Evolutionary conservation across 2,113 vertebrate species (phyloP).

Genomic region (Equus quagga): DNA sequence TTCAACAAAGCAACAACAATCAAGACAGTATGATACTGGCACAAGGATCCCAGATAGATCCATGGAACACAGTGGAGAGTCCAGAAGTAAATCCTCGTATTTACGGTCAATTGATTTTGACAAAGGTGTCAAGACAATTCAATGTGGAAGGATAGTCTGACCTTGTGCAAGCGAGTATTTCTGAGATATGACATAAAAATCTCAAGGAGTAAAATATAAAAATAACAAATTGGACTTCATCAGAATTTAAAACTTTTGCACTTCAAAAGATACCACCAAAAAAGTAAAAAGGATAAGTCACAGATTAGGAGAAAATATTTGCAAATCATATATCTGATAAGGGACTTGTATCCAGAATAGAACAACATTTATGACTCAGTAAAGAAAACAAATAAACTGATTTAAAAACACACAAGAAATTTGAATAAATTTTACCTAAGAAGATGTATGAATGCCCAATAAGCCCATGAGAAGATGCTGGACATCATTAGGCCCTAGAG

Average conservation of each 20-base stretch:
- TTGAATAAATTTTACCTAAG: background rate
- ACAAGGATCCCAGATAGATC: background rate
- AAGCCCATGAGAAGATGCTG: background rate
- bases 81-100: background rate
- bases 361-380: background rate
- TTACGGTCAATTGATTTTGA: background rate
- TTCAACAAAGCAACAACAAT: background rate
- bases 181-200: background rate
- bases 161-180: background rate
- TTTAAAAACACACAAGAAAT: background rate
- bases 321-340: background rate
- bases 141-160: background rate
- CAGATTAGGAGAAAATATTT: conserved; percentile 1
- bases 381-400: background rate
- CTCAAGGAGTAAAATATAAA: background rate
- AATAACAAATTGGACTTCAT: background rate
- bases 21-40: background rate
- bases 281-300: background rate
- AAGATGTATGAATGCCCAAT: background rate
- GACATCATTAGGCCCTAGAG: background rate
- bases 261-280: background rate
- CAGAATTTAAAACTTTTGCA: background rate
- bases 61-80: background rate
- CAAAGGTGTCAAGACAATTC: background rate
- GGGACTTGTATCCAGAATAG: background rate